A percentile compares a stretch with the other conserved stretches of the same genome.
Evolutionary conservation across 64 coral and sea anemone species (phyloP).

Genomic region (Catalaphyllia jardinei): DNA sequence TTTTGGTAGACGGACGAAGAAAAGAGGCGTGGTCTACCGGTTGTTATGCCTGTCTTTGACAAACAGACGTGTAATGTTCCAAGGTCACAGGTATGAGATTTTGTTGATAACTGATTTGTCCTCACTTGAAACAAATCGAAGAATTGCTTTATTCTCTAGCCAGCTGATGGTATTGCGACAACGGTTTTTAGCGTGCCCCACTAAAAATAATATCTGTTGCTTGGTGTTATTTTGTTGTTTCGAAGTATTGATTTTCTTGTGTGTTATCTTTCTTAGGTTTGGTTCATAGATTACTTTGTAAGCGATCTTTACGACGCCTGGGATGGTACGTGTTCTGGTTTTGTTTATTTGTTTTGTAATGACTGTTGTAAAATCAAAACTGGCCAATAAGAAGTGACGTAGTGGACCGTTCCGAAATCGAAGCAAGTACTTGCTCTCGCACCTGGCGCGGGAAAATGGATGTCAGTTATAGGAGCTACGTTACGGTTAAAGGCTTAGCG

Average conservation of each 20-base stretch:
- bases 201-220: no score
- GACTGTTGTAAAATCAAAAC: background rate
- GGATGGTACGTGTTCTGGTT: constrained; percentile 75
- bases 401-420: background rate
- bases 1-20: constrained; percentile 87
- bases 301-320: constrained; percentile 99
- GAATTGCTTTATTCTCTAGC: no score
- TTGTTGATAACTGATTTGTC: background rate
- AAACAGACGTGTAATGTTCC: constrained; percentile 95
- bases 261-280: constrained; percentile 60
- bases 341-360: background rate
- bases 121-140: background rate
- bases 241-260: no score
- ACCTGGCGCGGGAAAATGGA: no score
- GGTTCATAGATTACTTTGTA: constrained; percentile 99
- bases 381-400: background rate
- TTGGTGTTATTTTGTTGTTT: no score
- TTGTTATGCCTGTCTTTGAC: constrained; percentile 99
- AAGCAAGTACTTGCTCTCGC: no score
- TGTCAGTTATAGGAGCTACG: no score
- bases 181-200: no score
- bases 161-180: no score
- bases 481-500: no score
- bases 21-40: constrained; percentile 85
- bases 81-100: constrained; percentile 74